phyloP scores from a whole-genome alignment of 2,113 vertebrate genomes.

The Hippocampus mohnikei region DNA sequence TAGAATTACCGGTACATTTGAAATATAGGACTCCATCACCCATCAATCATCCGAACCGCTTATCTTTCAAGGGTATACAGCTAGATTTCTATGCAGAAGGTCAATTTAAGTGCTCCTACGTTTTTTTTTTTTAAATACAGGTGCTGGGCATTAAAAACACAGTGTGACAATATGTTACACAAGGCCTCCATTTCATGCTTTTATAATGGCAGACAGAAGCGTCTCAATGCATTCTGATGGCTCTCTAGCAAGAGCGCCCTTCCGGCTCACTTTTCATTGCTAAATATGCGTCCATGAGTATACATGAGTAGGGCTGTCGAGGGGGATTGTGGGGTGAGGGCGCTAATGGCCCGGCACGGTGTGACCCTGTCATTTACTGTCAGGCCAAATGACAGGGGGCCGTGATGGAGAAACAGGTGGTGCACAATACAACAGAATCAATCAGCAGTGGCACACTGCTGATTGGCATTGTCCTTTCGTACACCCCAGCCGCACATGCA shows the following conservation, averaged over 20 bases:
- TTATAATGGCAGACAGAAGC: not conserved
- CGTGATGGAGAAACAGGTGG: slow-evolving; percentile 64
- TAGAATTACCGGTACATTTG: too few relatives aligned
- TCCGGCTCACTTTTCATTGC: slow-evolving; percentile 43
- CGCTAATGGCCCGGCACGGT: slow-evolving; percentile 60
- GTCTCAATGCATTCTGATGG: slow-evolving; percentile 21
- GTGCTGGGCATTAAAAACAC: not conserved
- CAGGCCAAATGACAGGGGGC: slow-evolving; percentile 60
- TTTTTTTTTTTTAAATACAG: not conserved
- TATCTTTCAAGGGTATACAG: too few relatives aligned
- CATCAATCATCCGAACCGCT: too few relatives aligned
- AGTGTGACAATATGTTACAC: not conserved
- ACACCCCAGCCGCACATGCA: slow-evolving; percentile 43
- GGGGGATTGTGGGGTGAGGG: not conserved
- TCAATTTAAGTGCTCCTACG: not conserved
- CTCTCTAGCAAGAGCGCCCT: slow-evolving; percentile 36
- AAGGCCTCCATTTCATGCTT: slow-evolving; percentile 1
- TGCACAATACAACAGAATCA: slow-evolving; percentile 51
- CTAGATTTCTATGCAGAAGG: not conserved
- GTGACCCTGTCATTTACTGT: slow-evolving; percentile 67
- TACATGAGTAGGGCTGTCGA: slow-evolving; percentile 53
- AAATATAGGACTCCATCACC: too few relatives aligned
- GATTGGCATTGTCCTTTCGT: slow-evolving; percentile 67
- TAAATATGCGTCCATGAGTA: slow-evolving; percentile 62
- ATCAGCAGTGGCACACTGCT: slow-evolving; percentile 45